phyloP scores from a whole-genome alignment of 2,888 invertebrate genomes.

The Spodoptera exigua region DNA sequence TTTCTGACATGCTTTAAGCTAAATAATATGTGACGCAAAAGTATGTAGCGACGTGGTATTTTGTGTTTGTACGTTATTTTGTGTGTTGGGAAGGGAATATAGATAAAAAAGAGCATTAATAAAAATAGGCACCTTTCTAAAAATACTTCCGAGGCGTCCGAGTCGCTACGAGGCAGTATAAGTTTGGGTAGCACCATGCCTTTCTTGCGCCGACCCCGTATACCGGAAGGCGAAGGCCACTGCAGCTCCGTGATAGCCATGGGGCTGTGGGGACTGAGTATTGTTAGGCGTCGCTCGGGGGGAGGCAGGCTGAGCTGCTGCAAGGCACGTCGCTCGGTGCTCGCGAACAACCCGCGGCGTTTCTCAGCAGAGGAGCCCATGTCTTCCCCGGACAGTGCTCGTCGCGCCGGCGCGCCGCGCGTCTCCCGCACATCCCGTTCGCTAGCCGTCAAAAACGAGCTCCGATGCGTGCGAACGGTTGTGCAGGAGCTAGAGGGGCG shows the following conservation, averaged over 20 bases:
- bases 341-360: conserved; percentile 91
- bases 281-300: conserved; percentile 92
- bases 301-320: conserved; percentile 93
- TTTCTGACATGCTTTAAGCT: too few species aligned
- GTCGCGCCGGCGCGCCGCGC: conserved; percentile 90
- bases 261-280: conserved; percentile 94
- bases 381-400: conserved; percentile 91
- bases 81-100: not conserved
- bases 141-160: conserved; percentile 91
- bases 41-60: too few species aligned
- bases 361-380: conserved; percentile 91
- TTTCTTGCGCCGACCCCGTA: conserved; percentile 91
- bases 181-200: conserved; percentile 93
- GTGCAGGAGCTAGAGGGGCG: conserved; percentile 87
- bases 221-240: conserved; percentile 89
- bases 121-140: conserved; percentile 88
- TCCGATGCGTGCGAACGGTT: conserved; percentile 85
- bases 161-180: conserved; percentile 93
- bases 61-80: not conserved
- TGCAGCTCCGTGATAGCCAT: conserved; percentile 91
- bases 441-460: conserved; percentile 91
- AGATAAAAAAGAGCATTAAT: conserved; percentile 38
- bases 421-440: conserved; percentile 91
- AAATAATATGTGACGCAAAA: too few species aligned
- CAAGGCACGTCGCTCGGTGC: conserved; percentile 90